A percentile compares a stretch with the other conserved stretches of the same genome.
Evolutionary conservation across 1,140 invertebrate species (phyloP).

Genomic region (Sogatella furcifera): DNA sequence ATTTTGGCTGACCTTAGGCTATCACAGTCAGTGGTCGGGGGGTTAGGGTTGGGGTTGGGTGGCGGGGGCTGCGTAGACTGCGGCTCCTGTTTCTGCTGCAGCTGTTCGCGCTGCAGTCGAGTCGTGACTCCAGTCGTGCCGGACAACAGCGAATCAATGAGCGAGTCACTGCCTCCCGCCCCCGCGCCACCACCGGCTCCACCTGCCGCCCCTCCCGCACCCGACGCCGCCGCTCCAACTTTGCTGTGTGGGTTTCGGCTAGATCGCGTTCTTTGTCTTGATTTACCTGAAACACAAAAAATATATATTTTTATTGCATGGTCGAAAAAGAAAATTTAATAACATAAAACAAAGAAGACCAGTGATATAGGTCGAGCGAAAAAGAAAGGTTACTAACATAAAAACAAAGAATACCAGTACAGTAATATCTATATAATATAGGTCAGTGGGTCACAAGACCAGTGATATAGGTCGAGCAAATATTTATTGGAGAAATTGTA

Average conservation of each 20-base stretch:
- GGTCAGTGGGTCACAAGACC: too few relatives aligned
- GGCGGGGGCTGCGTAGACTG: constrained; percentile 10
- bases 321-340: too few relatives aligned
- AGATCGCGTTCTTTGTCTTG: constrained; percentile 20
- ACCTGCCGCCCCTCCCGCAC: not conserved
- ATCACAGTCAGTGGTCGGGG: too few relatives aligned
- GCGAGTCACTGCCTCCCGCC: not conserved
- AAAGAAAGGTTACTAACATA: too few relatives aligned
- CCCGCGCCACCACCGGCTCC: constrained; percentile 9
- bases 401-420: too few relatives aligned
- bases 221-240: constrained; percentile 9
- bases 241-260: constrained; percentile 34
- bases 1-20: too few relatives aligned
- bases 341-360: too few relatives aligned
- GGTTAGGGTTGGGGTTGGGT: not conserved
- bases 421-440: too few relatives aligned
- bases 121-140: constrained; percentile 48
- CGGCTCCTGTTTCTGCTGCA: constrained; percentile 42
- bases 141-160: constrained; percentile 19
- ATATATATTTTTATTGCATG: too few relatives aligned
- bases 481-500: too few relatives aligned
- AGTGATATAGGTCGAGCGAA: too few relatives aligned
- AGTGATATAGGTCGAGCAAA: too few relatives aligned
- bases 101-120: constrained; percentile 63
- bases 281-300: constrained; percentile 32